These are phyloP conservation scores for Eristalis tenax DNA, from an alignment of 2,888 invertebrate species.

Conservation along the genomic window DNA sequence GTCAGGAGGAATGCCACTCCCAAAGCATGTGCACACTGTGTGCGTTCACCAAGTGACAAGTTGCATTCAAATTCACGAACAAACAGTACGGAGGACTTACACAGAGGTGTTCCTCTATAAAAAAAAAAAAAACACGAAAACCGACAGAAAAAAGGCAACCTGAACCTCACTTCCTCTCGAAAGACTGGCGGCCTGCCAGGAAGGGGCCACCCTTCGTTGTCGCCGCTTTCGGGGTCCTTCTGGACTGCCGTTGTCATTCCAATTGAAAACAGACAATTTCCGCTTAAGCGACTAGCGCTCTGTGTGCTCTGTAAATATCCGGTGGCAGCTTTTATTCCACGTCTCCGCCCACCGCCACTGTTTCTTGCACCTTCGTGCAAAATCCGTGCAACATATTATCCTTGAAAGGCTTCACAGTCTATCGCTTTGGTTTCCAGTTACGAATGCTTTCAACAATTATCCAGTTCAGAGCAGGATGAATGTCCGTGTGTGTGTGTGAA, in stretches of 20 bases:
- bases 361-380: not conserved
- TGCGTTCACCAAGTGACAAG: slow-evolving; percentile 50
- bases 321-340: slow-evolving; percentile 65
- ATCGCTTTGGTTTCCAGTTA: slow-evolving; percentile 66
- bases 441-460: slow-evolving; percentile 46
- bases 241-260: slow-evolving; percentile 37
- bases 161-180: slow-evolving; percentile 42
- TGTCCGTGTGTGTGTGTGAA: not conserved
- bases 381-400: slow-evolving; percentile 38
- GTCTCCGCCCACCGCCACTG: slow-evolving; percentile 4
- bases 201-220: slow-evolving; percentile 8
- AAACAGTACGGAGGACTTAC: slow-evolving; percentile 14
- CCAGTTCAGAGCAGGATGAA: not conserved
- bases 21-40: not conserved
- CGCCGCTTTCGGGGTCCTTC: not conserved
- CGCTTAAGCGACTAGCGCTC: slow-evolving; percentile 61
- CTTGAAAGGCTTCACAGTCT: slow-evolving; percentile 64
- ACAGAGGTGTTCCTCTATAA: slow-evolving; percentile 50
- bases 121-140: no score
- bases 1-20: not conserved
- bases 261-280: slow-evolving; percentile 72
- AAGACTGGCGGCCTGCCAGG: not conserved
- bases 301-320: slow-evolving; percentile 59
- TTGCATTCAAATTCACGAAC: slow-evolving; percentile 45
- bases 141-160: not conserved